These are phyloP conservation scores for Phrynocephalus vlangalii DNA, from an alignment of 2,797 vertebrate genomes.

Conservation along the genomic window DNA sequence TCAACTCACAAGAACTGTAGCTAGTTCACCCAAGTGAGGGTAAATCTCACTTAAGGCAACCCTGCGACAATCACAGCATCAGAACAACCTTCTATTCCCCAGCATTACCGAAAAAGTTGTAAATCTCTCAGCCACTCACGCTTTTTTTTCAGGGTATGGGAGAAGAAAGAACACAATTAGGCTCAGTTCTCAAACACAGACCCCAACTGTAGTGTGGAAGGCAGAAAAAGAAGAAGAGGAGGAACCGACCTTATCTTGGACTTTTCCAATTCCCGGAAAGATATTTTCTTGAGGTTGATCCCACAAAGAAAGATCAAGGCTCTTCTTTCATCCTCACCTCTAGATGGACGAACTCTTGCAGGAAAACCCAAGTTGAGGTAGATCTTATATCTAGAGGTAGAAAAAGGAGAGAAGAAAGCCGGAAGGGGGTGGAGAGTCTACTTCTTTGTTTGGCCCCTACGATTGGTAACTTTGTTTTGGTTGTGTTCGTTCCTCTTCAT, in stretches of 20 bases:
- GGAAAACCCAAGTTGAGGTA: constrained; percentile 16
- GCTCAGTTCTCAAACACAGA: not conserved
- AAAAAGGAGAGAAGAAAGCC: constrained; percentile 40
- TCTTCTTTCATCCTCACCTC: not conserved
- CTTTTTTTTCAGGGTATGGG: not conserved
- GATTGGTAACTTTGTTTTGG: constrained; percentile 39
- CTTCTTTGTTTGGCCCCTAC: constrained; percentile 52
- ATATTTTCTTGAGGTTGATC: constrained; percentile 42
- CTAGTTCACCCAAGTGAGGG: no score
- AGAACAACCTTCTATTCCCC: not conserved
- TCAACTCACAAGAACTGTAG: not conserved
- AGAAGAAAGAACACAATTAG: not conserved
- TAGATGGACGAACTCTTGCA: not conserved
- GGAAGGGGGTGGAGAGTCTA: constrained; percentile 37
- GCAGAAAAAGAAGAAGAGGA: constrained; percentile 43
- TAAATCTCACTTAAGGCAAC: not conserved
- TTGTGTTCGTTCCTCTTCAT: constrained; percentile 37
- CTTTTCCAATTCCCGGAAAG: constrained; percentile 45
- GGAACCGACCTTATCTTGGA: constrained; percentile 74
- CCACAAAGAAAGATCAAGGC: not conserved
- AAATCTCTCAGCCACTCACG: not conserved
- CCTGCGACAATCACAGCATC: not conserved
- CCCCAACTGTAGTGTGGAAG: not conserved
- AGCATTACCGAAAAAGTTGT: not conserved
- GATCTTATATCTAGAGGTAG: constrained; percentile 38